Percentiles rank a stretch among this genome's conserved stretches.
These are phyloP conservation scores for Melanaphis sacchari DNA, from an alignment of 1,140 invertebrate species.

Conservation along the genomic window DNA sequence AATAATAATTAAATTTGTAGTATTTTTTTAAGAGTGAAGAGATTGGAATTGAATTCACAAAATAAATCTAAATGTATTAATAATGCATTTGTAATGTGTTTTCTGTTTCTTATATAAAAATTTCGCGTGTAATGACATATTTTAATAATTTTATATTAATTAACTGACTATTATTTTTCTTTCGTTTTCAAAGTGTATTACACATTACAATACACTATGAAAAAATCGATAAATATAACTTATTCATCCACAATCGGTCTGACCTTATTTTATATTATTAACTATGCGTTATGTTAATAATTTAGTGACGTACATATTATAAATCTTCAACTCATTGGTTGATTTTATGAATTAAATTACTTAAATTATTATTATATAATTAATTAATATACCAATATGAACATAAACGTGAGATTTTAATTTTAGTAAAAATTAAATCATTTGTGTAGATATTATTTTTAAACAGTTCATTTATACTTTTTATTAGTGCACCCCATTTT, in stretches of 20 bases:
- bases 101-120: neutral
- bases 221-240: neutral
- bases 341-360: neutral
- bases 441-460: neutral
- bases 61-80: neutral
- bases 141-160: neutral
- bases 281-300: neutral
- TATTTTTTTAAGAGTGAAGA: neutral
- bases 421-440: neutral
- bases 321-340: neutral
- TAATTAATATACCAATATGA: neutral
- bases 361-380: neutral
- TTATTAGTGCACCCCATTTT: neutral
- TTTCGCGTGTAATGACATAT: neutral
- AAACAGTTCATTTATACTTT: neutral
- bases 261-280: too few species aligned
- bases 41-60: neutral
- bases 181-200: neutral
- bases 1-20: neutral
- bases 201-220: neutral
- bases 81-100: neutral
- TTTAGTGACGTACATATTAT: neutral
- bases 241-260: neutral
- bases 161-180: neutral
- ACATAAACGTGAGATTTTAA: neutral